These are phyloP conservation scores for Aphidius gifuensis DNA, from an alignment of 1,140 invertebrate genomes.

Conservation along the genomic window DNA sequence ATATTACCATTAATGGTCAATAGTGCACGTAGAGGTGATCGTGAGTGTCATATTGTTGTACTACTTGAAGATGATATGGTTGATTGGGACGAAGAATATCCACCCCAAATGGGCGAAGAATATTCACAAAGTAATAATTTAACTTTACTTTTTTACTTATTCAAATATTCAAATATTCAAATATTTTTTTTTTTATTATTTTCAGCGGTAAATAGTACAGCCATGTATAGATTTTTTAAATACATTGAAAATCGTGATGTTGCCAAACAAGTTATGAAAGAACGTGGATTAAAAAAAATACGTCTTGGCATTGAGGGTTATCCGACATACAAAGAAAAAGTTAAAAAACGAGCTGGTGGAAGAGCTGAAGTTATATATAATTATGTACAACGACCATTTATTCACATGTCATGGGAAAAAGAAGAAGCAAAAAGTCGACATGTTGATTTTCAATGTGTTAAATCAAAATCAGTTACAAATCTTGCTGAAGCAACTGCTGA, in stretches of 20 bases:
- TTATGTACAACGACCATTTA: constrained; percentile 99
- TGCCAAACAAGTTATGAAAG: constrained; percentile 97
- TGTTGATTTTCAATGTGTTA: constrained; percentile 97
- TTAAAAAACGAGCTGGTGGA: constrained; percentile 85
- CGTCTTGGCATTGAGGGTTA: constrained; percentile 98
- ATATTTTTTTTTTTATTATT: not conserved
- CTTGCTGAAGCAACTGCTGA: constrained; percentile 89
- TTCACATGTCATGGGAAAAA: constrained; percentile 99
- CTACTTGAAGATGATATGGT: constrained; percentile 93
- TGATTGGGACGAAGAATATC: constrained; percentile 98
- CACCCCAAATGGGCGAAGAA: constrained; percentile 98
- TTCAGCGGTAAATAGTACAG: constrained; percentile 77
- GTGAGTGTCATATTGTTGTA: constrained; percentile 92
- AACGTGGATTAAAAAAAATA: constrained; percentile 97
- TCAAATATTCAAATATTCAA: too few species aligned
- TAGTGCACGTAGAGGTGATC: constrained; percentile 85
- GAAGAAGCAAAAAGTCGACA: constrained; percentile 98
- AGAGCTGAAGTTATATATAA: constrained; percentile 97
- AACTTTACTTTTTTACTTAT: not conserved
- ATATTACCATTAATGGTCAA: constrained; percentile 96
- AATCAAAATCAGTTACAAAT: constrained; percentile 92
- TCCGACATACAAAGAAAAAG: constrained; percentile 98
- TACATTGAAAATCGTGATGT: constrained; percentile 99
- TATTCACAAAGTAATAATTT: constrained; percentile 83
- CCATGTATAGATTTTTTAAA: constrained; percentile 97